These are phyloP conservation scores for Chaetorhynchus papuensis DNA, from an alignment of 2,113 vertebrate species.

Conservation along the genomic window DNA sequence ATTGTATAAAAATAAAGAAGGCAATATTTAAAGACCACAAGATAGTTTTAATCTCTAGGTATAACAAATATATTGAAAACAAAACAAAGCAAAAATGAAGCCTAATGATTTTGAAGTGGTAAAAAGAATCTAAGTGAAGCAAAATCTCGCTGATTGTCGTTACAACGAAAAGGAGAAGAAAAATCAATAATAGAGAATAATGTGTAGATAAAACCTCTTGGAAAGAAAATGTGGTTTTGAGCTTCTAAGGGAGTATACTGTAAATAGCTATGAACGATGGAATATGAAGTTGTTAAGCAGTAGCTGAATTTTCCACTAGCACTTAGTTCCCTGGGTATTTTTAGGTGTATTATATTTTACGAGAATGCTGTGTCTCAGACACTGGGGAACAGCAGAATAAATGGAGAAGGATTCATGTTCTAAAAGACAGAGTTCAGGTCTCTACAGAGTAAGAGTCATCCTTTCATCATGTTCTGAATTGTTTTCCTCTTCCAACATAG, in stretches of 20 bases:
- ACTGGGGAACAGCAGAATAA: background rate
- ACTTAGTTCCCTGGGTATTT: background rate
- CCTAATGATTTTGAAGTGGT: background rate
- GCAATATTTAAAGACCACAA: background rate
- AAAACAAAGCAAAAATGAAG: background rate
- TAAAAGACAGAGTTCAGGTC: background rate
- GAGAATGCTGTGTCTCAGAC: background rate
- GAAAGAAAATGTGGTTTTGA: background rate
- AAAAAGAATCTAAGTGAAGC: background rate
- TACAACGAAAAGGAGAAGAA: background rate
- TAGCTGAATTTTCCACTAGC: background rate
- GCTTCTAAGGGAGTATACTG: background rate
- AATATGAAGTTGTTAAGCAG: background rate
- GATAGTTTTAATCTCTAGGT: background rate
- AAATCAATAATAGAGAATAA: background rate
- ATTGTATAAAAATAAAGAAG: background rate
- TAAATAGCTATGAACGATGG: background rate
- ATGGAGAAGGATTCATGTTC: background rate
- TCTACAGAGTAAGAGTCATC: background rate
- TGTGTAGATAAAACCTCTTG: background rate
- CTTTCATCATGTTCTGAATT: background rate
- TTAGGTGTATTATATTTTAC: background rate
- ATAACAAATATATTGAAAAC: background rate
- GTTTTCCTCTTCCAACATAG: background rate
- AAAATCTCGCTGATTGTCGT: background rate